These are phyloP conservation scores for Arvicanthis niloticus DNA, from an alignment of 2,113 vertebrate species.

Conservation along the genomic window DNA sequence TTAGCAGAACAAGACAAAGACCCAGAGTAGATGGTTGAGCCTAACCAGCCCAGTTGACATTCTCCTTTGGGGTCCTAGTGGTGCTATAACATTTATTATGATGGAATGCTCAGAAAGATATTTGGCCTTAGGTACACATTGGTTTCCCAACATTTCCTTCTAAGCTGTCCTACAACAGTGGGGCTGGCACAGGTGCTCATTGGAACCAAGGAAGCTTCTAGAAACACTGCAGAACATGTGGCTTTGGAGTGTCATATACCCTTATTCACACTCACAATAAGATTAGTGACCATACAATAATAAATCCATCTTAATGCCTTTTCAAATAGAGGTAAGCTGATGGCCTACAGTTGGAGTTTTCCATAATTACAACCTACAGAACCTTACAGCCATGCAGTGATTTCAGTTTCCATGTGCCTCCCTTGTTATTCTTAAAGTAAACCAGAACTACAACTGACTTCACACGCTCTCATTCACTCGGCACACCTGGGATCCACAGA, in stretches of 20 bases:
- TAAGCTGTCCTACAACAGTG: background rate
- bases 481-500: background rate
- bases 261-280: background rate
- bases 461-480: constrained; percentile 56
- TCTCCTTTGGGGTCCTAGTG: background rate
- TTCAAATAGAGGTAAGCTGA: background rate
- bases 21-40: background rate
- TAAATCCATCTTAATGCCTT: background rate
- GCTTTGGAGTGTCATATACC: background rate
- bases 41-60: background rate
- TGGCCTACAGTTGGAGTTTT: background rate
- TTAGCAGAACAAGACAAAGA: background rate
- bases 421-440: constrained; percentile 25
- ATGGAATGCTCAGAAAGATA: background rate
- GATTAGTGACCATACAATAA: background rate
- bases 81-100: background rate
- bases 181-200: accelerated
- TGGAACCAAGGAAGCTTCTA: background rate
- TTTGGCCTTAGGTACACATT: background rate
- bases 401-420: constrained; percentile 14
- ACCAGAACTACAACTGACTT: background rate
- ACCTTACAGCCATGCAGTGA: background rate
- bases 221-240: background rate
- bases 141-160: background rate
- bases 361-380: background rate